Evolutionary conservation across 1,140 invertebrate genomes (phyloP).

Genomic region (Stegodyphus dumicola): DNA sequence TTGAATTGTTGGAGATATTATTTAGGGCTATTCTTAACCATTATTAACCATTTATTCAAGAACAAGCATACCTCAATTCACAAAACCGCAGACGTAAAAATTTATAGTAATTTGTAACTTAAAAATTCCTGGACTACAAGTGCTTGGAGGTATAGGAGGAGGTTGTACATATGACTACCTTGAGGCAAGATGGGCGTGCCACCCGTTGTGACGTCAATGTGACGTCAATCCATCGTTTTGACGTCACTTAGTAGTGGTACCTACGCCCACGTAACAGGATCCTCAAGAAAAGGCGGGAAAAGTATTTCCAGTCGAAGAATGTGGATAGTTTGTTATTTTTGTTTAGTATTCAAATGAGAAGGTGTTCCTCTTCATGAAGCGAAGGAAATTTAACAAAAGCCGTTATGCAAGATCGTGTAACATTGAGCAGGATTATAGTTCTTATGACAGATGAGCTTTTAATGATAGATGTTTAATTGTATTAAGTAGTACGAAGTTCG

Average conservation of each 20-base stretch:
- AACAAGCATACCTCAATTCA: no score
- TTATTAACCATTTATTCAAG: no score
- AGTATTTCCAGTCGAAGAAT: constrained; percentile 35
- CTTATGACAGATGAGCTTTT: constrained; percentile 23
- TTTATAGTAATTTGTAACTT: constrained; percentile 34
- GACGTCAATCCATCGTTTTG: constrained; percentile 40
- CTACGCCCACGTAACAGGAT: constrained; percentile 58
- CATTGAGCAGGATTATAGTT: neutral
- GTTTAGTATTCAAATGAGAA: constrained; percentile 38
- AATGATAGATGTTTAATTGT: constrained; percentile 33
- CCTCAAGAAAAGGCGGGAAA: constrained; percentile 50
- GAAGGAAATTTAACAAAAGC: constrained; percentile 3
- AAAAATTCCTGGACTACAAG: constrained; percentile 11
- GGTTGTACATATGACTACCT: constrained; percentile 44
- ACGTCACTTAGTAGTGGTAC: constrained; percentile 22
- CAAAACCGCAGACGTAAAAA: constrained; percentile 43
- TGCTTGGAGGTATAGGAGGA: constrained; percentile 29
- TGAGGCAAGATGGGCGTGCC: constrained; percentile 40
- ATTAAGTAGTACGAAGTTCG: constrained; percentile 7
- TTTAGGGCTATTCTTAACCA: no score
- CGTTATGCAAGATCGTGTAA: constrained; percentile 9
- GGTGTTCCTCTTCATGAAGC: neutral
- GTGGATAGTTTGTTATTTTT: constrained; percentile 3
- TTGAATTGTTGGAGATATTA: no score
- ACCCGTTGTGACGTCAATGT: constrained; percentile 37